Conservation (phyloP, 2,888 invertebrate genomes). For the Pollenia amentaria region DNA sequence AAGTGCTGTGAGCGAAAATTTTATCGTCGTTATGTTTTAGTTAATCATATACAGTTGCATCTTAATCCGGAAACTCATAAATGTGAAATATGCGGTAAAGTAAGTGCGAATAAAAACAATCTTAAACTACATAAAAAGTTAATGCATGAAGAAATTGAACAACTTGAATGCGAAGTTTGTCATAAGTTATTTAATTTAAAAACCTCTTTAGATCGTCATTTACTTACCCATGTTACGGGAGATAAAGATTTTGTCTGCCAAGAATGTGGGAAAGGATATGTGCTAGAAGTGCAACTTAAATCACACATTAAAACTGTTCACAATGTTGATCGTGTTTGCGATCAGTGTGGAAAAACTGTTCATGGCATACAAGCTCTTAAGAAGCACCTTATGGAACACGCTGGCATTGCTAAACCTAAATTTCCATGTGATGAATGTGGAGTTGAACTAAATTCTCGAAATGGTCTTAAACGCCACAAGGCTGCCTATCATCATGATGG, state of each 20-base stretch:
- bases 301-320: slow-evolving; percentile 44
- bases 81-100: slow-evolving; percentile 73
- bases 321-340: slow-evolving; percentile 50
- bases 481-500: slow-evolving; percentile 42
- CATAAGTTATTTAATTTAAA: slow-evolving; percentile 68
- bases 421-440: slow-evolving; percentile 48
- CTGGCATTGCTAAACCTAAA: slow-evolving; percentile 36
- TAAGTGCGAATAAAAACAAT: slow-evolving; percentile 67
- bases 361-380: slow-evolving; percentile 27
- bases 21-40: slow-evolving; percentile 73
- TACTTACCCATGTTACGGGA: slow-evolving; percentile 71
- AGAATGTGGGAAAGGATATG: slow-evolving; percentile 72
- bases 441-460: slow-evolving; percentile 34
- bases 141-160: slow-evolving; percentile 62
- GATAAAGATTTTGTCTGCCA: slow-evolving; percentile 74
- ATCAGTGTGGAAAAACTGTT: slow-evolving; percentile 59
- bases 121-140: slow-evolving; percentile 72
- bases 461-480: slow-evolving; percentile 36
- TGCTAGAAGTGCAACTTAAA: slow-evolving; percentile 49
- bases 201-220: slow-evolving; percentile 71
- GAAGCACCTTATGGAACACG: slow-evolving; percentile 48
- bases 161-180: slow-evolving; percentile 72
- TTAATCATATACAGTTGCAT: slow-evolving; percentile 75
- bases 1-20: slow-evolving; percentile 75
- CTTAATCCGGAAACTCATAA: slow-evolving; percentile 75